Percentiles rank a stretch among this genome's conserved stretches.
Conservation (phyloP, 2,113 vertebrate genomes). For the Oreotrochilus melanogaster region DNA sequence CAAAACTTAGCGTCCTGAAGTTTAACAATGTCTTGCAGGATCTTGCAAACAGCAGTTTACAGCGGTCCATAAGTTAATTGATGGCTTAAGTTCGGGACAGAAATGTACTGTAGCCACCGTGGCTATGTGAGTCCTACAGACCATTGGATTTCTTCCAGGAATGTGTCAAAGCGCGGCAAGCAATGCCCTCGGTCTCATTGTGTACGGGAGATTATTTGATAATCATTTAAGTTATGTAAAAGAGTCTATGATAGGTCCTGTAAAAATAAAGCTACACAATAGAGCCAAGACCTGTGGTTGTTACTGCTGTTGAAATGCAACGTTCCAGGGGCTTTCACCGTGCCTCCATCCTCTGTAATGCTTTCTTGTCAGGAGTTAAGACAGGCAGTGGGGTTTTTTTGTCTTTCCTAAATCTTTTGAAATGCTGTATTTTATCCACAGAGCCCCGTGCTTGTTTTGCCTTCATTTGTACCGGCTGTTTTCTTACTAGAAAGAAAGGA, state of each 20-base stretch:
- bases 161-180: constrained; percentile 26
- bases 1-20: neutral
- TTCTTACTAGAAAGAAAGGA: neutral
- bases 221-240: constrained; percentile 74
- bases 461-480: constrained; percentile 16
- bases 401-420: constrained; percentile 25
- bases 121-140: neutral
- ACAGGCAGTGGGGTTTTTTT: neutral
- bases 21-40: neutral
- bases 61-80: neutral
- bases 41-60: neutral
- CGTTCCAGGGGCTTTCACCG: neutral
- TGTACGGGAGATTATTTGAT: constrained; percentile 70
- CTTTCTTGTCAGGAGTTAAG: constrained; percentile 56
- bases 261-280: constrained; percentile 55
- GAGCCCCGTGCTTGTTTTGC: neutral
- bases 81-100: neutral
- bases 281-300: neutral
- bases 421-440: neutral
- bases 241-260: constrained; percentile 61
- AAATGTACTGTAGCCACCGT: neutral
- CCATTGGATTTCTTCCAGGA: constrained; percentile 46
- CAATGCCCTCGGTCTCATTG: neutral
- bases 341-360: neutral
- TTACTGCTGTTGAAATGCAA: neutral